Evolutionary conservation across 2,888 invertebrate species (phyloP).

Genomic region (Troglohyphantes excavatus): DNA sequence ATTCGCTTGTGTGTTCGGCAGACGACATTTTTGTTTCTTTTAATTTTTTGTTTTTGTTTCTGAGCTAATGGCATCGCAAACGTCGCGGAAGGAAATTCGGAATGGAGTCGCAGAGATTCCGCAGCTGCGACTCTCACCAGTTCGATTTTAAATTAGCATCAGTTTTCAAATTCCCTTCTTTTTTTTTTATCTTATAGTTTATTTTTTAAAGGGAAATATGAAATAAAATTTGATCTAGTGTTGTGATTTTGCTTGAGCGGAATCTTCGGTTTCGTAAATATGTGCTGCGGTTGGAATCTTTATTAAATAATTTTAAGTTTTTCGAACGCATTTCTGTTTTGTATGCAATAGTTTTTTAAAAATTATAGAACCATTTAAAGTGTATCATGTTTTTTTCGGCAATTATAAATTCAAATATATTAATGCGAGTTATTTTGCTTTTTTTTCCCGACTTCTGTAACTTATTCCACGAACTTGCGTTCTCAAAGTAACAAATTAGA

Average conservation of each 20-base stretch:
- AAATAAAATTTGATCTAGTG: not conserved
- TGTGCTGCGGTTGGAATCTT: too few relatives aligned
- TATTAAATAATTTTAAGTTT: not conserved
- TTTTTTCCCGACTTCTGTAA: too few relatives aligned
- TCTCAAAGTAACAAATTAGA: too few relatives aligned
- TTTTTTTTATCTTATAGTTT: not conserved
- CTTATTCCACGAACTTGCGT: too few relatives aligned
- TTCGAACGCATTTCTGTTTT: not conserved
- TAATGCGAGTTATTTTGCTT: too few relatives aligned
- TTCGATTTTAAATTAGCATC: constrained; percentile 49
- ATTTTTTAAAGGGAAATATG: not conserved
- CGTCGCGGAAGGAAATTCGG: constrained; percentile 11
- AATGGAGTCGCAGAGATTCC: constrained; percentile 42
- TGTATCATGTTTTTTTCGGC: too few relatives aligned
- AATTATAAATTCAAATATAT: too few relatives aligned
- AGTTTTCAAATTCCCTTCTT: not conserved
- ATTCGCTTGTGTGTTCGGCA: not conserved
- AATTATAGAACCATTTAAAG: too few relatives aligned
- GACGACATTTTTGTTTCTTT: constrained; percentile 31
- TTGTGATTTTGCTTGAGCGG: too few relatives aligned
- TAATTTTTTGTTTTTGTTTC: not conserved
- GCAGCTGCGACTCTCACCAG: constrained; percentile 48
- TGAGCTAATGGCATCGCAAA: constrained; percentile 53
- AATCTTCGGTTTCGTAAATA: too few relatives aligned
- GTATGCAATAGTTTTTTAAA: too few relatives aligned